These are phyloP conservation scores for Callyntrura sp. DNA, from an alignment of 2,888 invertebrate species.

Conservation along the genomic window DNA sequence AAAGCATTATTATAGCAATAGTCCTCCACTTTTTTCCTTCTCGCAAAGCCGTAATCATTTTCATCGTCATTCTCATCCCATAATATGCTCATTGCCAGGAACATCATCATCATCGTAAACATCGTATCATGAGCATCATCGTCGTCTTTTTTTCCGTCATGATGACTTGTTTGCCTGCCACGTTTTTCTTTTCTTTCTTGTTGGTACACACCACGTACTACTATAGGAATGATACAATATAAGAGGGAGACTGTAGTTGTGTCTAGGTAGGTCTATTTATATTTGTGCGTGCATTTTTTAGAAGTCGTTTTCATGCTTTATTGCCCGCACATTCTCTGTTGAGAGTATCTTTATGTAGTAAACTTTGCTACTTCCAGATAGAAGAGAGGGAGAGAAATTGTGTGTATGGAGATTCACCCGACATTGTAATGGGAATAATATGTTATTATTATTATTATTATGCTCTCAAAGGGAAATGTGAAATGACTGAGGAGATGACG, in stretches of 20 bases:
- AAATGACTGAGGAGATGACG: constrained; percentile 24
- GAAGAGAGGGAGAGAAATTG: too few species aligned
- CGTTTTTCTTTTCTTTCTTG: not conserved
- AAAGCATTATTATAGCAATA: constrained; percentile 39
- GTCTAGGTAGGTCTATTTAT: constrained; percentile 21
- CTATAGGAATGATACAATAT: too few species aligned
- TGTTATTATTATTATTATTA: not conserved
- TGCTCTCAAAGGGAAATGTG: constrained; percentile 22
- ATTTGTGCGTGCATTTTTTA: constrained; percentile 52
- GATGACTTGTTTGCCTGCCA: constrained; percentile 8
- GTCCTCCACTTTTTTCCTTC: not conserved
- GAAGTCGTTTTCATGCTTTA: constrained; percentile 65
- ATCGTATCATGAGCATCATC: constrained; percentile 27
- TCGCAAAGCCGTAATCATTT: constrained; percentile 46
- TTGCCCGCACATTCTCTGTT: constrained; percentile 40
- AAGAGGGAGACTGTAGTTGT: not conserved
- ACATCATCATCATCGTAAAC: constrained; percentile 6
- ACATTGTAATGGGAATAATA: constrained; percentile 5
- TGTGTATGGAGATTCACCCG: not conserved
- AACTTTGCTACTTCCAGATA: not conserved
- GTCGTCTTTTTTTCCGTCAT: not conserved
- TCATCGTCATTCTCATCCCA: constrained; percentile 63
- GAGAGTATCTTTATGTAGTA: not conserved
- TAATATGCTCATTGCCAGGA: constrained; percentile 43
- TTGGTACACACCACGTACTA: not conserved